Evolutionary conservation across 23 tunicate genomes (phyloP).

Genomic region (Diplosoma virens): DNA sequence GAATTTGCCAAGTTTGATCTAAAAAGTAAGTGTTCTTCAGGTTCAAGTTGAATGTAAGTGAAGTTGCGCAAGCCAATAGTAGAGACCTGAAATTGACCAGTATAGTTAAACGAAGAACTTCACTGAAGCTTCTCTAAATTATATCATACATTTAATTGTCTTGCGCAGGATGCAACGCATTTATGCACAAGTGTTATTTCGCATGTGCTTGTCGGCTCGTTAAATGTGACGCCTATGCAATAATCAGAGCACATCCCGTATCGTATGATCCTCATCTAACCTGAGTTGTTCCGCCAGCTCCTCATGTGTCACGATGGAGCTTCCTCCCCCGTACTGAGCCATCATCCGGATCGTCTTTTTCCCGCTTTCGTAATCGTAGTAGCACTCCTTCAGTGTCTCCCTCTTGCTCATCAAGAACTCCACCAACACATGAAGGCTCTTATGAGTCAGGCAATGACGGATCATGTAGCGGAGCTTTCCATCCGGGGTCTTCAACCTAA

Average conservation of each 20-base stretch:
- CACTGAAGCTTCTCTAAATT: no score
- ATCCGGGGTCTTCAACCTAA: slow-evolving; percentile 48
- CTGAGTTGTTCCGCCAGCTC: slow-evolving; percentile 77
- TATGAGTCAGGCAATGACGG: slow-evolving; percentile 59
- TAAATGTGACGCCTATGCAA: no score
- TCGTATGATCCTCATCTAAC: no score
- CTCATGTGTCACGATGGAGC: slow-evolving; percentile 58
- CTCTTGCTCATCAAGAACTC: slow-evolving; percentile 54
- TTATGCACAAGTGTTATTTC: no score
- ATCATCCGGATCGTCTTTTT: slow-evolving; percentile 21
- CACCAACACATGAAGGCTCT: slow-evolving; percentile 56
- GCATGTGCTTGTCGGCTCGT: no score
- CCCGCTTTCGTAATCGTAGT: slow-evolving; percentile 19
- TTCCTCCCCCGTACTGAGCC: slow-evolving; percentile 51
- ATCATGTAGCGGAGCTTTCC: slow-evolving; percentile 65
- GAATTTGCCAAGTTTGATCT: slow-evolving; percentile 81
- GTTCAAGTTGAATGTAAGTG: slow-evolving; percentile 58
- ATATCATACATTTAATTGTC: no score
- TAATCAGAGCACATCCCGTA: no score
- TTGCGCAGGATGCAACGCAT: no score
- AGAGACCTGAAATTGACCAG: no score
- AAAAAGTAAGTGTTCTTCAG: slow-evolving; percentile 57
- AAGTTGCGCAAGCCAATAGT: slow-evolving; percentile 54
- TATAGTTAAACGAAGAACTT: no score
- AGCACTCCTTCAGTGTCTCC: slow-evolving; percentile 40